These are phyloP conservation scores for Platyura marginata DNA, from an alignment of 1,140 invertebrate species.

Conservation along the genomic window DNA sequence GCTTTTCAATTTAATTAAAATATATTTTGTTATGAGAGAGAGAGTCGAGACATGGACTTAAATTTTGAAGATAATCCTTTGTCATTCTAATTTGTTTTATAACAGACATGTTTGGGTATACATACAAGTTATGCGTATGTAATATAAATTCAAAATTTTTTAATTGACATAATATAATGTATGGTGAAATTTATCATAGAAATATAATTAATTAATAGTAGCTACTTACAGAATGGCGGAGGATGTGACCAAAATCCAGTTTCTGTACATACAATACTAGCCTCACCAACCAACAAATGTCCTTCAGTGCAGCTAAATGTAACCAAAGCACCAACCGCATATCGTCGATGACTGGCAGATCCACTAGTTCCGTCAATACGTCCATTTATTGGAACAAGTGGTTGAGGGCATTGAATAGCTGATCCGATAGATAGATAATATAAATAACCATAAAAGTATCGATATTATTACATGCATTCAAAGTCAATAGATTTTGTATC, in stretches of 20 bases:
- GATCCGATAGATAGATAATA: no score
- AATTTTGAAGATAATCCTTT: not conserved
- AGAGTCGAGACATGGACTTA: not conserved
- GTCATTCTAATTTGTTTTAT: no score
- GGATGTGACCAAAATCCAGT: slow-evolving; percentile 73
- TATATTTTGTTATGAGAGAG: no score
- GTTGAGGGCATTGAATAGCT: slow-evolving; percentile 65
- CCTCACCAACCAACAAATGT: slow-evolving; percentile 55
- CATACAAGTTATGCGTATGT: no score
- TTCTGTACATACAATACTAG: slow-evolving; percentile 66
- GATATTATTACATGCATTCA: no score
- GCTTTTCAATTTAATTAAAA: no score
- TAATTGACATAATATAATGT: no score
- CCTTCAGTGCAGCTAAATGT: slow-evolving; percentile 55
- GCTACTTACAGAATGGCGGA: slow-evolving; percentile 51
- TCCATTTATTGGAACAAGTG: slow-evolving; percentile 50
- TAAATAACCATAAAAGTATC: no score
- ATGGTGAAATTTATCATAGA: not conserved
- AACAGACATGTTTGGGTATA: no score
- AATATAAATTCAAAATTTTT: no score
- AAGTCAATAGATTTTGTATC: no score
- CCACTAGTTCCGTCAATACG: slow-evolving; percentile 34
- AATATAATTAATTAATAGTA: not conserved
- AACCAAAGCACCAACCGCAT: slow-evolving; percentile 57
- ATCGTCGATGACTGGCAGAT: slow-evolving; percentile 20